A percentile compares a stretch with the other conserved stretches of the same genome.
Conservation (phyloP, 2,113 vertebrate genomes). For the Grantiella picta region DNA sequence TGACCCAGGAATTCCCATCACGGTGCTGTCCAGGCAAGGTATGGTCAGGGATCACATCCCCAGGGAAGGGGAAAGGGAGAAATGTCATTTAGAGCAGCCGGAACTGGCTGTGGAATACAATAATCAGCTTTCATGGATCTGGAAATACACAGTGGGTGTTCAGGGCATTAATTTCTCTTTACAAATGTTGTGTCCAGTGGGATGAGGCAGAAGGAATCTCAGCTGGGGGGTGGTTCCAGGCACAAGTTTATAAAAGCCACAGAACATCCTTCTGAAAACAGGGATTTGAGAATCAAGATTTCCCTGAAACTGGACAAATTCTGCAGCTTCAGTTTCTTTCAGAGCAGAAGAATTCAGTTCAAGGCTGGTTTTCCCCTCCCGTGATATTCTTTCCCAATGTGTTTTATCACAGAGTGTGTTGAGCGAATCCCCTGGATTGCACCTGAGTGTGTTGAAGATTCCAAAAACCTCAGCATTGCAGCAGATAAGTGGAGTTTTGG, state of each 20-base stretch:
- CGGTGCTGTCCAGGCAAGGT: slow-evolving; percentile 92
- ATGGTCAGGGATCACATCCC: not conserved
- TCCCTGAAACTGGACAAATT: not conserved
- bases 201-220: not conserved
- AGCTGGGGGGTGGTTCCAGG: not conserved
- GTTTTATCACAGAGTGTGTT: slow-evolving; percentile 81
- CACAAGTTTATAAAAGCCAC: not conserved
- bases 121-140: not conserved
- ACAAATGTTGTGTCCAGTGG: not conserved
- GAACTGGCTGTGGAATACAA: not conserved
- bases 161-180: not conserved
- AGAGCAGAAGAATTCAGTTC: not conserved
- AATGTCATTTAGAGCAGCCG: rapidly evolving
- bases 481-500: slow-evolving; percentile 98
- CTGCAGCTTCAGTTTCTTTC: not conserved
- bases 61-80: not conserved
- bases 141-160: not conserved
- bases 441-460: slow-evolving; percentile 88
- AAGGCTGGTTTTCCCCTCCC: not conserved
- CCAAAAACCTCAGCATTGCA: slow-evolving; percentile 83
- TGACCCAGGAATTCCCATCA: slow-evolving; percentile 93
- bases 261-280: not conserved
- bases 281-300: not conserved
- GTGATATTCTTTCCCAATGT: not conserved
- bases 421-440: slow-evolving; percentile 96